phyloP scores from a whole-genome alignment of 2,113 vertebrate species.

The Tragelaphus imberbis region DNA sequence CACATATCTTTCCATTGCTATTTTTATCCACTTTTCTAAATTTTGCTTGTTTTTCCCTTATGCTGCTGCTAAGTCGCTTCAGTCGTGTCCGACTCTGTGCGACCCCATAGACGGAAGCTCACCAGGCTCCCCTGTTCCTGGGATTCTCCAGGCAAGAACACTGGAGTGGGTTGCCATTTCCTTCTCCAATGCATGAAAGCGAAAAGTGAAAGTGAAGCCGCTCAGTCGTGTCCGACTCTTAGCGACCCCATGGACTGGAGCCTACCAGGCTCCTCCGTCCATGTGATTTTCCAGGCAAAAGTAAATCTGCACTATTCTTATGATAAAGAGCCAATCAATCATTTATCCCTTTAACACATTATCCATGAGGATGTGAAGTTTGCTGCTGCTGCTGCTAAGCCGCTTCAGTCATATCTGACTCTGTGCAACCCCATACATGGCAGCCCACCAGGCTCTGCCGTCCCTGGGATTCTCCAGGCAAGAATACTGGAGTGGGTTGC shows the following conservation, averaged over 20 bases:
- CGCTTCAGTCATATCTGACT: fast-evolving
- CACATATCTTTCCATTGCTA: not conserved
- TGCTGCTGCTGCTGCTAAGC: not conserved
- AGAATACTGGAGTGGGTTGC: not conserved
- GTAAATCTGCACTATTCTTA: not conserved
- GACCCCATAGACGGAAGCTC: too few relatives aligned
- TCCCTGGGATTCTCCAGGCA: not conserved
- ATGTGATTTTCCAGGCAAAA: too few relatives aligned
- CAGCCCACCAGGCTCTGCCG: fast-evolving
- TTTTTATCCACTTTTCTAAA: not conserved
- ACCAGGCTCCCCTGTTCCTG: too few relatives aligned
- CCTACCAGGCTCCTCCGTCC: too few relatives aligned
- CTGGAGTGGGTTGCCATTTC: too few relatives aligned
- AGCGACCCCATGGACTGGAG: too few relatives aligned
- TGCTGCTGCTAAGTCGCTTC: too few relatives aligned
- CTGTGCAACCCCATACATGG: fast-evolving
- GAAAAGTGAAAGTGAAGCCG: too few relatives aligned
- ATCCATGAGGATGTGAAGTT: not conserved
- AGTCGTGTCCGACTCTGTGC: too few relatives aligned
- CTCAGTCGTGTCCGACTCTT: too few relatives aligned
- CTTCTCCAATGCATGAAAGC: too few relatives aligned
- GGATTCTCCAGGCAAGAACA: too few relatives aligned
- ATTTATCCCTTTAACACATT: not conserved
- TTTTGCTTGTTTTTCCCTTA: not conserved
- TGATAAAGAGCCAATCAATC: not conserved